Percentiles rank a stretch among this genome's conserved stretches.
These are phyloP conservation scores for Epinephelus cyanopodus DNA, from an alignment of 2,113 vertebrate species.

Conservation along the genomic window DNA sequence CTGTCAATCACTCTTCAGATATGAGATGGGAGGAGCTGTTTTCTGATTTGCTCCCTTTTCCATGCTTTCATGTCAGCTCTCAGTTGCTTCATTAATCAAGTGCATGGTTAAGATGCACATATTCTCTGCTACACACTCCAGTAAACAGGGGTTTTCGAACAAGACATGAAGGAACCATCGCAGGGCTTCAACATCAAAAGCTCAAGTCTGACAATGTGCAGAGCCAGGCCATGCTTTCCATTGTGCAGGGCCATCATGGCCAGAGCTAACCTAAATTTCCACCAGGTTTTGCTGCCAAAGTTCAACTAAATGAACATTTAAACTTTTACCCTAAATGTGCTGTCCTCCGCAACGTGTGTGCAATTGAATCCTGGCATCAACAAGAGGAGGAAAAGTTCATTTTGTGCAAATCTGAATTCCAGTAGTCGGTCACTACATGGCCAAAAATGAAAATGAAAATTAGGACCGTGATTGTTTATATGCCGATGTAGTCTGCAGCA, in stretches of 20 bases:
- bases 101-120: too few species aligned
- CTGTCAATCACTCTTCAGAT: background rate
- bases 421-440: background rate
- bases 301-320: constrained; percentile 3
- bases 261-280: background rate
- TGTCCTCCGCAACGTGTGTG: background rate
- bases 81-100: too few species aligned
- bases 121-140: background rate
- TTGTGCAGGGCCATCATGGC: background rate
- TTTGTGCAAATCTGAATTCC: background rate
- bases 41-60: background rate
- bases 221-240: background rate
- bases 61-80: too few species aligned
- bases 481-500: background rate
- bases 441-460: background rate
- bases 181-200: background rate
- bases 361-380: background rate
- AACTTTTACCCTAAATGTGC: background rate
- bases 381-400: background rate
- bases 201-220: background rate
- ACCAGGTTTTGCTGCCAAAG: background rate
- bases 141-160: background rate
- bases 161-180: background rate
- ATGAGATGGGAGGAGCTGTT: background rate
- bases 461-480: background rate